These are phyloP conservation scores for Sipunculus nudus DNA, from an alignment of 2,888 invertebrate genomes.

Conservation along the genomic window DNA sequence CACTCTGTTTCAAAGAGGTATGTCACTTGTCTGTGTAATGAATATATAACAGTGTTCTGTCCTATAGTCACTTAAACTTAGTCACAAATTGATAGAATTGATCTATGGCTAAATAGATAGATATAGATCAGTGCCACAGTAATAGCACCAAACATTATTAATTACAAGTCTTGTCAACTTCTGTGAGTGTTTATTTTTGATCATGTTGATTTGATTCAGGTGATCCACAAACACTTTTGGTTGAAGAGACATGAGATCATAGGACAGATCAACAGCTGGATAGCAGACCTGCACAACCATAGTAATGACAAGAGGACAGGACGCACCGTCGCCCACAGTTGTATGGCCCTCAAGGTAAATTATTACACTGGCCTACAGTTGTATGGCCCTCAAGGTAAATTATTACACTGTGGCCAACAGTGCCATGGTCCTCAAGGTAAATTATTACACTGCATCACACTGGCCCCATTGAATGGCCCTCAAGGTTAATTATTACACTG, in stretches of 20 bases:
- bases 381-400: conserved; percentile 74
- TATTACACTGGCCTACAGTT: conserved; percentile 76
- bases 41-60: no score
- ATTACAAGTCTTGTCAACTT: no score
- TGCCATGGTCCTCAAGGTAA: conserved; percentile 75
- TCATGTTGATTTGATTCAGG: conserved; percentile 69
- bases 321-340: conserved; percentile 78
- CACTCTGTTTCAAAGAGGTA: conserved; percentile 90
- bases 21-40: not conserved
- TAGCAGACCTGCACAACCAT: conserved; percentile 84
- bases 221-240: conserved; percentile 94
- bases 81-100: no score
- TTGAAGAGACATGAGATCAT: conserved; percentile 90
- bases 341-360: conserved; percentile 74
- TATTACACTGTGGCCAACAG: conserved; percentile 78
- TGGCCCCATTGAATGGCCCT: conserved; percentile 73
- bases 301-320: conserved; percentile 80
- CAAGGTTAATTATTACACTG: conserved; percentile 68
- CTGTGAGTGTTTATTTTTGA: no score
- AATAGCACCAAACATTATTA: no score
- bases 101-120: no score
- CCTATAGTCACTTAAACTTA: not conserved
- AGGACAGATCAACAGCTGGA: conserved; percentile 89
- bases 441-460: conserved; percentile 75
- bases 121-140: no score